Percentiles rank a stretch among this genome's conserved stretches.
Conservation (phyloP, 2,113 vertebrate genomes). For the Mastomys natalensis region DNA sequence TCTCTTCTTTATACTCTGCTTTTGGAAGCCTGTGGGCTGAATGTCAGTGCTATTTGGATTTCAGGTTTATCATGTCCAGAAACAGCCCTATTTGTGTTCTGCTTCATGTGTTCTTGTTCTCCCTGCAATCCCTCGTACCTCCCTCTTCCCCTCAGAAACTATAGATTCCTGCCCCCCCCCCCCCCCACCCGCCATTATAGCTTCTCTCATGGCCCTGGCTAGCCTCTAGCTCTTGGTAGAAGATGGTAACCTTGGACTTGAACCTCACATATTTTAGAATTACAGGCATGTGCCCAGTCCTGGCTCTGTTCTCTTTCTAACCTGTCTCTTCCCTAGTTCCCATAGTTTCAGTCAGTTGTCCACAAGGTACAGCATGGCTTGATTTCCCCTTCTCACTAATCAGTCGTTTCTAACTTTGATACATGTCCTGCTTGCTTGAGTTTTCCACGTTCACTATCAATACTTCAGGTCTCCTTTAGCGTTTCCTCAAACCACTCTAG, state of each 20-base stretch:
- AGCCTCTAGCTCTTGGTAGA: neutral
- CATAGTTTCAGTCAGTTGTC: neutral
- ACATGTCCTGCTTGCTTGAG: neutral
- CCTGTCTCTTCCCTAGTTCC: neutral
- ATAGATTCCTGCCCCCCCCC: neutral
- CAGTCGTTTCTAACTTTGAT: constrained; percentile 22
- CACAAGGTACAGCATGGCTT: neutral
- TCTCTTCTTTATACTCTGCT: neutral
- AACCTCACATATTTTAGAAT: neutral
- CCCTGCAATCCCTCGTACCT: neutral
- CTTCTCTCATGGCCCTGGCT: too few relatives aligned
- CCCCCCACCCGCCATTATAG: neutral
- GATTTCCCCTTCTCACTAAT: neutral
- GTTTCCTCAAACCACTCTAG: neutral
- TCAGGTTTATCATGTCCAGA: neutral
- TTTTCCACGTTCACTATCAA: neutral
- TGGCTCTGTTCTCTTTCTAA: neutral
- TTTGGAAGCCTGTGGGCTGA: neutral
- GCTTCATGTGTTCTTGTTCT: neutral
- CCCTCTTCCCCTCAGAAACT: too few relatives aligned
- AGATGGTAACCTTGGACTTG: neutral
- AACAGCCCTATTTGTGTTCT: neutral
- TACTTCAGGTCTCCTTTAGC: neutral
- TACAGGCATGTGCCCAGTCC: neutral
- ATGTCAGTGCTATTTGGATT: neutral